Conservation (phyloP, 2,797 vertebrate genomes). For the Danio aesculapii region DNA sequence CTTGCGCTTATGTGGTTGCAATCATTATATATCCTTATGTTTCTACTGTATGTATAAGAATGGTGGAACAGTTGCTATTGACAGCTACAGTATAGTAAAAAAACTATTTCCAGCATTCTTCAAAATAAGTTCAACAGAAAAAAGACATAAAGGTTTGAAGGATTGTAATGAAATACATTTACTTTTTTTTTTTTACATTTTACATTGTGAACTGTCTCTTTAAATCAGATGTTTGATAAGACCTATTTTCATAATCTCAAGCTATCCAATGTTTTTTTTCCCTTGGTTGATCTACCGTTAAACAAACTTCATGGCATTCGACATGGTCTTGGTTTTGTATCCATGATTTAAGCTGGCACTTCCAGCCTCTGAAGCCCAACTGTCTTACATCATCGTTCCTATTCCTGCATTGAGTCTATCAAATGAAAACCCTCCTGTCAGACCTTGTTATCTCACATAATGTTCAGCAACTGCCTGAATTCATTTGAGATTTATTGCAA, state of each 20-base stretch:
- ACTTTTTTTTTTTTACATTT: no score
- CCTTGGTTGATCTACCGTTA: constrained; percentile 48
- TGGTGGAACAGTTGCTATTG: no score
- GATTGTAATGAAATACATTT: no score
- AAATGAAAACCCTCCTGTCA: constrained; percentile 52
- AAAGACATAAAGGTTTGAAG: no score
- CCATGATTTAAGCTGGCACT: constrained; percentile 49
- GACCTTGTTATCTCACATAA: constrained; percentile 37
- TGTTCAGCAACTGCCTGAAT: constrained; percentile 34
- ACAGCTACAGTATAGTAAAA: no score
- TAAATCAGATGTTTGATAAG: constrained; percentile 28
- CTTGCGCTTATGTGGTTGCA: no score
- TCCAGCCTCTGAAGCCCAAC: constrained; percentile 43
- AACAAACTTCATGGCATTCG: constrained; percentile 48
- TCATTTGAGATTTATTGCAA: constrained; percentile 8
- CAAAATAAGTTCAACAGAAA: no score
- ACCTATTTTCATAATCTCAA: constrained; percentile 11
- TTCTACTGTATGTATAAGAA: no score
- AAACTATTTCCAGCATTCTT: no score
- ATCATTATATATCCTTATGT: no score
- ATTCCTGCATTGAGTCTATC: constrained; percentile 38
- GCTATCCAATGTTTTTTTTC: constrained; percentile 49
- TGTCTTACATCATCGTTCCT: constrained; percentile 54
- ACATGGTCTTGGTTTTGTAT: constrained; percentile 19
- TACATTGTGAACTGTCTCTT: neutral